A percentile compares a stretch with the other conserved stretches of the same genome.
phyloP scores from a whole-genome alignment of 2,888 invertebrate species.

The Scaptomyza parva region DNA sequence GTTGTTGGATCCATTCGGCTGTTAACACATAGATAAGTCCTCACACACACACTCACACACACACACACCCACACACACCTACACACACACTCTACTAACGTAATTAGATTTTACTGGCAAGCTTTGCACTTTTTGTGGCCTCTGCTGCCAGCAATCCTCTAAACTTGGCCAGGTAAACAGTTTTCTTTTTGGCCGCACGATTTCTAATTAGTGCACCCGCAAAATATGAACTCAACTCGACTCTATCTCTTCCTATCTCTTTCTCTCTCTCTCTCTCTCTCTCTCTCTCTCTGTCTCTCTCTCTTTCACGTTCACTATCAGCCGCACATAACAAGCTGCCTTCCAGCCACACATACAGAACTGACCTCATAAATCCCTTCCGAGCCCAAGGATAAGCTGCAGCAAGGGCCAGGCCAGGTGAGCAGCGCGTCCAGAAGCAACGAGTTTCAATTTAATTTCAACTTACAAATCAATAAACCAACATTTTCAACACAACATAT shows the following conservation, averaged over 20 bases:
- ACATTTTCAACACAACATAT: conserved; percentile 76
- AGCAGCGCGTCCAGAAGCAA: too few species aligned
- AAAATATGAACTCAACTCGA: conserved; percentile 65
- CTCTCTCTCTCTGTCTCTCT: not conserved
- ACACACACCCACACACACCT: too few species aligned
- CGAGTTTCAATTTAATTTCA: conserved; percentile 76
- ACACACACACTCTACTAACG: not conserved
- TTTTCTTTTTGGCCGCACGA: conserved; percentile 48
- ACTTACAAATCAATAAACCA: conserved; percentile 80
- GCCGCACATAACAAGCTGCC: conserved; percentile 44
- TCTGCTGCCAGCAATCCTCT: not conserved
- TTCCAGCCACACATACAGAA: conserved; percentile 17
- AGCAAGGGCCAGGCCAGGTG: not conserved
- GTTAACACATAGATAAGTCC: conserved; percentile 59
- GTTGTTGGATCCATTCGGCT: conserved; percentile 36
- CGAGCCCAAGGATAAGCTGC: conserved; percentile 24
- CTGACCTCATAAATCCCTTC: conserved; percentile 59
- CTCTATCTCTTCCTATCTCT: not conserved
- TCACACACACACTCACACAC: not conserved
- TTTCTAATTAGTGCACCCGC: conserved; percentile 71
- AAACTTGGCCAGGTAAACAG: conserved; percentile 54
- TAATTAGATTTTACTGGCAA: conserved; percentile 72
- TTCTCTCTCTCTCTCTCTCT: not conserved
- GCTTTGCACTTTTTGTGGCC: conserved; percentile 52
- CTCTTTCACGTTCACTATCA: conserved; percentile 13